phyloP scores from a whole-genome alignment of 2,888 invertebrate species.

The Toxonevra muliebris region DNA sequence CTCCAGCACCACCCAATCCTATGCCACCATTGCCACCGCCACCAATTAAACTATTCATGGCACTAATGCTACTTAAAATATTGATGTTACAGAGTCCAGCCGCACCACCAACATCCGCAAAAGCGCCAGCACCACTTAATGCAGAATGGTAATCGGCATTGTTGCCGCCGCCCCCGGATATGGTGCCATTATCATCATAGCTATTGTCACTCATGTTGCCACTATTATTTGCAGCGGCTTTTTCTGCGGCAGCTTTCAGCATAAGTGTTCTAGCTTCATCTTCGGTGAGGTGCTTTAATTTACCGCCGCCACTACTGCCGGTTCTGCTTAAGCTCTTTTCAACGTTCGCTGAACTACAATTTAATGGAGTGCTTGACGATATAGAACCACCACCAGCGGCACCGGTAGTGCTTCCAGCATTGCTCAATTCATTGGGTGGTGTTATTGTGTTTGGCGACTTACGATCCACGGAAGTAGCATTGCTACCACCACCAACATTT shows the following conservation, averaged over 20 bases:
- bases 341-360: conserved; percentile 22
- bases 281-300: conserved; percentile 55
- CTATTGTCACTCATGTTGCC: conserved; percentile 53
- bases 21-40: conserved; percentile 47
- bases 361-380: conserved; percentile 14
- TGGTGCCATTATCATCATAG: conserved; percentile 49
- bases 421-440: conserved; percentile 24
- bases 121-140: conserved; percentile 51
- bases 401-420: conserved; percentile 21
- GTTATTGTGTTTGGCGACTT: conserved; percentile 32
- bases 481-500: conserved; percentile 33
- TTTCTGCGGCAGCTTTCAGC: conserved; percentile 54
- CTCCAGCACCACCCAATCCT: conserved; percentile 42
- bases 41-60: conserved; percentile 62
- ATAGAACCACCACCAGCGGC: conserved; percentile 21
- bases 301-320: conserved; percentile 43
- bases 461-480: conserved; percentile 27
- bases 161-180: conserved; percentile 44
- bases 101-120: conserved; percentile 54
- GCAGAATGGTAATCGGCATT: conserved; percentile 55
- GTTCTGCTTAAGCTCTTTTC: conserved; percentile 11
- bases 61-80: conserved; percentile 61
- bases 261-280: conserved; percentile 58
- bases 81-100: conserved; percentile 59
- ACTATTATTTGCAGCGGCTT: conserved; percentile 47